A percentile compares a stretch with the other conserved stretches of the same genome.
Conservation (phyloP, 2,888 invertebrate species). For the Hypercompe scribonia region DNA sequence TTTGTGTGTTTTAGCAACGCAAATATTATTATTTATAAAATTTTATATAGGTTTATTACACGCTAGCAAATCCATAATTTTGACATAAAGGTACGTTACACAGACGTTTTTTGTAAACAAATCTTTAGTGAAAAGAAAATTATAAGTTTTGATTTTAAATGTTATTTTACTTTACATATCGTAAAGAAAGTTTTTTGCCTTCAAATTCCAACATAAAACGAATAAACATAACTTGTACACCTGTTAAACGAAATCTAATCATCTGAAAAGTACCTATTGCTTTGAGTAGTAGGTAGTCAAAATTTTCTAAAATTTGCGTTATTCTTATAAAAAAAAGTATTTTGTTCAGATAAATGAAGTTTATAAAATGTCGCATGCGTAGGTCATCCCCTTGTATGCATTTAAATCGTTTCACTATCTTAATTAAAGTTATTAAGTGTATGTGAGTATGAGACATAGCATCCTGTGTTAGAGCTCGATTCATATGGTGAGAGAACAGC, state of each 20-base stretch:
- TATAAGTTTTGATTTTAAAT: not conserved
- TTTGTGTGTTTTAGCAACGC: not conserved
- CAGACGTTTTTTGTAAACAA: conserved; percentile 6
- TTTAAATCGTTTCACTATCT: not conserved
- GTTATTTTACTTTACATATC: not conserved
- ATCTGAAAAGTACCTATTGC: not conserved
- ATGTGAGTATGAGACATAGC: not conserved
- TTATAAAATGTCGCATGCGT: not conserved
- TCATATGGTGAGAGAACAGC: conserved; percentile 13
- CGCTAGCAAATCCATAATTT: not conserved
- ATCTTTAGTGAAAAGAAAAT: not conserved
- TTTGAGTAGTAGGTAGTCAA: not conserved
- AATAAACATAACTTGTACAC: not conserved
- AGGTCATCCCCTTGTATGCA: not conserved
- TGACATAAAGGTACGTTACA: not conserved
- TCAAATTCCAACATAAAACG: not conserved
- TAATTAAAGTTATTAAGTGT: not conserved
- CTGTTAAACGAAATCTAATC: not conserved
- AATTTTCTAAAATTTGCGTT: not conserved
- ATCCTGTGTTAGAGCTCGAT: conserved; percentile 18
- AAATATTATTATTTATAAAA: conserved; percentile 1
- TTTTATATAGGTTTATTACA: conserved; percentile 3
- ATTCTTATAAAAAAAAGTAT: not conserved
- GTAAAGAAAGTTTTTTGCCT: not conserved
- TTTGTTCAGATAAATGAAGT: not conserved